phyloP scores from a whole-genome alignment of 2,888 invertebrate species.

The Aphidoletes aphidimyza region DNA sequence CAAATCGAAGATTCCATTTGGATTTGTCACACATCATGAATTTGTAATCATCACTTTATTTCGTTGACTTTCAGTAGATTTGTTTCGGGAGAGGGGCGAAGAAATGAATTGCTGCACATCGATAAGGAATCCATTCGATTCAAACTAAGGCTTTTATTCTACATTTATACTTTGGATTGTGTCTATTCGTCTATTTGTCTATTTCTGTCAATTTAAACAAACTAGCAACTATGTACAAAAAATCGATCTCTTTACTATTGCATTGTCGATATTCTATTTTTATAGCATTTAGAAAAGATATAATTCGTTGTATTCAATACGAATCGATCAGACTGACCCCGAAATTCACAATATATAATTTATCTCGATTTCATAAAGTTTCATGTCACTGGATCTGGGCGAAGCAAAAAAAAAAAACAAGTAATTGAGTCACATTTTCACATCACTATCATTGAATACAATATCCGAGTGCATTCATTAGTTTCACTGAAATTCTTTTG shows the following conservation, averaged over 20 bases:
- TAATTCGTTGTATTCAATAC: background rate
- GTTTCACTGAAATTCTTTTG: slow-evolving; percentile 15
- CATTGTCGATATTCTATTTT: background rate
- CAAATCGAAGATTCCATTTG: too few relatives aligned
- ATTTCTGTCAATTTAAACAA: too few relatives aligned
- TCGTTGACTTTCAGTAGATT: too few relatives aligned
- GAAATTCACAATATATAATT: slow-evolving; percentile 33
- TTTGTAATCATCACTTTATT: too few relatives aligned
- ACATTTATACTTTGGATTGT: slow-evolving; percentile 38
- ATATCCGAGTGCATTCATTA: background rate
- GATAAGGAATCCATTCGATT: background rate
- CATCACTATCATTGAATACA: background rate
- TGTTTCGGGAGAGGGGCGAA: background rate
- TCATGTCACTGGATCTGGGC: slow-evolving; percentile 14
- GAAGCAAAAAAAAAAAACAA: too few relatives aligned
- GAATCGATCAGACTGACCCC: background rate
- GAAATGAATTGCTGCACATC: too few relatives aligned
- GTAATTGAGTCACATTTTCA: background rate
- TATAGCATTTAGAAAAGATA: too few relatives aligned
- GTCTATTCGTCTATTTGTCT: background rate
- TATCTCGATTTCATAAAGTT: background rate
- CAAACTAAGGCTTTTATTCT: background rate
- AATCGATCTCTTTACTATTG: background rate
- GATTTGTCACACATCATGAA: too few relatives aligned
- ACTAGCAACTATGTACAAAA: slow-evolving; percentile 34